phyloP scores from a whole-genome alignment of 2,113 vertebrate genomes.

The Mola mola region DNA sequence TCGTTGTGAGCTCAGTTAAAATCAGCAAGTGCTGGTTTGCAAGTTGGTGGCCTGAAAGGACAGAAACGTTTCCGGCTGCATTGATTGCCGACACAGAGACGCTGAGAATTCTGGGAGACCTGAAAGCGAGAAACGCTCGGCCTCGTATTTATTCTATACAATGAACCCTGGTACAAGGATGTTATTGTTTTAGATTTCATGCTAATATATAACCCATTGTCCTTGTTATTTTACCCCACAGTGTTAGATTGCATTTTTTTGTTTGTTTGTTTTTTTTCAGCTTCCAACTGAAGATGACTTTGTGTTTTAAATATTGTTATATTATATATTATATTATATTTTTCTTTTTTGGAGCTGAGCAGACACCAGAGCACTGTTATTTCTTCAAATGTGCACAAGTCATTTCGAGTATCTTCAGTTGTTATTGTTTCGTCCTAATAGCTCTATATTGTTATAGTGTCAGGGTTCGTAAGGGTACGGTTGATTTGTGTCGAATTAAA shows the following conservation, averaged over 20 bases:
- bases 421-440: no score
- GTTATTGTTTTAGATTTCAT: not conserved
- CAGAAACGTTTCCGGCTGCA: not conserved
- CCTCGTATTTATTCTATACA: not conserved
- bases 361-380: no score
- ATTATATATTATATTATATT: no score
- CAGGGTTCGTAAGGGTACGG: no score
- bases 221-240: slow-evolving; percentile 54
- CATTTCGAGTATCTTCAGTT: no score
- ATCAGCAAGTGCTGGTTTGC: slow-evolving; percentile 3
- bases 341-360: no score
- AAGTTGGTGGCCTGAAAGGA: slow-evolving; percentile 4
- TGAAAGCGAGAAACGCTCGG: not conserved
- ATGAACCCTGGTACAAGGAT: slow-evolving; percentile 6
- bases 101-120: not conserved
- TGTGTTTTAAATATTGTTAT: slow-evolving; percentile 19
- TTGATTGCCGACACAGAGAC: no score
- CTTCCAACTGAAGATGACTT: not conserved
- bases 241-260: slow-evolving; percentile 54
- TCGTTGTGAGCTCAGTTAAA: slow-evolving; percentile 1
- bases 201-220: not conserved
- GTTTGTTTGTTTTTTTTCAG: no score
- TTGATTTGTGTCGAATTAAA: no score
- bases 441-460: no score
- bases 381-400: no score